Percentiles rank a stretch among this genome's conserved stretches.
phyloP scores from a whole-genome alignment of 2,113 vertebrate genomes.

The Epinephelus lanceolatus region DNA sequence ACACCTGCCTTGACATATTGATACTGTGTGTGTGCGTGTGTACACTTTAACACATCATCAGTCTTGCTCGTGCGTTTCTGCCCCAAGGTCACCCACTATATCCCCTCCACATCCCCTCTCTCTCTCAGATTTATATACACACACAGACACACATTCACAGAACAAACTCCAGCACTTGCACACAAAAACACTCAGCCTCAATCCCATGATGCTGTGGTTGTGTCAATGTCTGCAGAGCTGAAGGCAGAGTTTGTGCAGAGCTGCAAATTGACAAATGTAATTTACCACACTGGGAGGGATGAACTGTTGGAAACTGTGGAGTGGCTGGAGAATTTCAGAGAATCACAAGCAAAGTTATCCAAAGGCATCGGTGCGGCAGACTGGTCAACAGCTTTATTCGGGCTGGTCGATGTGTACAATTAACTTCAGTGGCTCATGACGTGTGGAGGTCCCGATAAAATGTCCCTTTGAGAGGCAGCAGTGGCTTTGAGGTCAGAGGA shows the following conservation, averaged over 20 bases:
- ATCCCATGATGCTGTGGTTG: slow-evolving; percentile 15
- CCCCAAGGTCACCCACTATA: slow-evolving; percentile 62
- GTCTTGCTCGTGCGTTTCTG: slow-evolving; percentile 37
- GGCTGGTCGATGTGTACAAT: slow-evolving; percentile 41
- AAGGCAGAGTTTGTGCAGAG: slow-evolving; percentile 40
- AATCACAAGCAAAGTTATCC: slow-evolving; percentile 38
- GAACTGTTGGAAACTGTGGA: slow-evolving; percentile 23
- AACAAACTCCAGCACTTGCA: not conserved
- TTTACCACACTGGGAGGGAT: slow-evolving; percentile 28
- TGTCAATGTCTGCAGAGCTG: slow-evolving; percentile 37
- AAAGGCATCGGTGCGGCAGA: slow-evolving; percentile 27
- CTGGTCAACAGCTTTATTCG: slow-evolving; percentile 34
- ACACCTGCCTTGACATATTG: slow-evolving; percentile 46
- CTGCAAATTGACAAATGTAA: slow-evolving; percentile 47
- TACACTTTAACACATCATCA: slow-evolving; percentile 57
- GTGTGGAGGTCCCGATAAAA: slow-evolving; percentile 63
- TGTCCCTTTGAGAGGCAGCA: slow-evolving; percentile 42
- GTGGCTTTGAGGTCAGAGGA: slow-evolving; percentile 55
- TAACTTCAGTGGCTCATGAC: slow-evolving; percentile 43
- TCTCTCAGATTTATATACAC: slow-evolving; percentile 2
- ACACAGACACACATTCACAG: not conserved
- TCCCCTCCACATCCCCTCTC: slow-evolving; percentile 4
- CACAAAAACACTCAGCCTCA: not conserved
- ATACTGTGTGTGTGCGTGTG: slow-evolving; percentile 8
- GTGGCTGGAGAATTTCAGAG: not conserved